These are phyloP conservation scores for Alligator mississippiensis DNA, from an alignment of 2,113 vertebrate species.

Conservation along the genomic window DNA sequence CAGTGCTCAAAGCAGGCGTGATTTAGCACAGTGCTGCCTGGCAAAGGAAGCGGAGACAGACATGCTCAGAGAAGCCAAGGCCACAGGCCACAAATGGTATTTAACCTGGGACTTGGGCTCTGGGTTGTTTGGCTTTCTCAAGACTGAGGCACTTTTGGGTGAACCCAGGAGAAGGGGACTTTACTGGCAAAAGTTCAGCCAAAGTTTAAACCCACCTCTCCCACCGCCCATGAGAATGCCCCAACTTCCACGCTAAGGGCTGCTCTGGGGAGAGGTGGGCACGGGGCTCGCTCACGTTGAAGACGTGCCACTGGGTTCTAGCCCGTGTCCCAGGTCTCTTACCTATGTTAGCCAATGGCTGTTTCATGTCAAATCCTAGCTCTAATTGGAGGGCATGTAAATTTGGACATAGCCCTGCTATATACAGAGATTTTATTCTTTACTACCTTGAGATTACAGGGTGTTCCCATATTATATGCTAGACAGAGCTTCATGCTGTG, in stretches of 20 bases:
- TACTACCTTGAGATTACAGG: not conserved
- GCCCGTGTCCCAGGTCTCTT: not conserved
- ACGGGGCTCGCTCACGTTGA: too few species aligned
- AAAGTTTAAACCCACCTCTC: not conserved
- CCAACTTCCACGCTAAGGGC: not conserved
- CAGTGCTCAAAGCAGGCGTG: too few species aligned
- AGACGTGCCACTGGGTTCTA: too few species aligned
- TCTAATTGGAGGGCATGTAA: not conserved
- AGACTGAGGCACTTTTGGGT: too few species aligned
- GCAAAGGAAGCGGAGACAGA: too few species aligned
- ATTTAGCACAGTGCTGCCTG: too few species aligned
- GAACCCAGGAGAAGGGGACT: too few species aligned
- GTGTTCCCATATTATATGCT: not conserved
- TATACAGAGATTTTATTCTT: not conserved
- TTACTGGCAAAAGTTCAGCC: too few species aligned
- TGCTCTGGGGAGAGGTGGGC: not conserved
- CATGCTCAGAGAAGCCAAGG: too few species aligned
- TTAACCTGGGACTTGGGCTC: too few species aligned
- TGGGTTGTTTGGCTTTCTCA: too few species aligned
- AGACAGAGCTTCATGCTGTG: rapidly evolving
- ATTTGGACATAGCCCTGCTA: rapidly evolving
- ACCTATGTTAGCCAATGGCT: not conserved
- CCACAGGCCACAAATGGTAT: too few species aligned
- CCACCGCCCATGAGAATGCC: not conserved
- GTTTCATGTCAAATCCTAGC: not conserved